Percentiles rank a stretch among this genome's conserved stretches.
Evolutionary conservation across 2,113 vertebrate species (phyloP).

Genomic region (Bos javanicus): DNA sequence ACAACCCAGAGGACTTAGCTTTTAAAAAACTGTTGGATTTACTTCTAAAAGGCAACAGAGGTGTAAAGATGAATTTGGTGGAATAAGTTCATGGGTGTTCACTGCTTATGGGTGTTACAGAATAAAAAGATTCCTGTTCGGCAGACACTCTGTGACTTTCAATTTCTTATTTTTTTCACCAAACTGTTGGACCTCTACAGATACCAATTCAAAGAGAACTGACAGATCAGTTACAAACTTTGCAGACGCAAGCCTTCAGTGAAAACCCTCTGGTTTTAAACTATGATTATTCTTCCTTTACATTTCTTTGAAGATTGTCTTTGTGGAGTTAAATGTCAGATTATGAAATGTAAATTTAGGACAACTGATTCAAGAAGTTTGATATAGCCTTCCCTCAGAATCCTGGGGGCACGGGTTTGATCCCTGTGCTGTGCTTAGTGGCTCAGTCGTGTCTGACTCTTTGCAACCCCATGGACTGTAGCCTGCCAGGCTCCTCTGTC

Average conservation of each 20-base stretch:
- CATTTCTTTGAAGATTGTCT: neutral
- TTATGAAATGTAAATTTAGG: neutral
- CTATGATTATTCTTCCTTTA: neutral
- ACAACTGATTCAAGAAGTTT: neutral
- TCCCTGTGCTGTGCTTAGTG: neutral
- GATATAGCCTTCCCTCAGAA: neutral
- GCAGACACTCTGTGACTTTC: neutral
- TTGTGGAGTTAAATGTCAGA: neutral
- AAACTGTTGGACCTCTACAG: neutral
- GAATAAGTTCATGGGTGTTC: neutral
- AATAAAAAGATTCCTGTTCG: neutral
- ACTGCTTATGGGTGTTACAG: neutral
- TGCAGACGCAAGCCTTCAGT: neutral
- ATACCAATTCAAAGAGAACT: neutral
- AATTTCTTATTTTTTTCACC: neutral
- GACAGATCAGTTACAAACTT: neutral
- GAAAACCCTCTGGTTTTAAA: neutral
- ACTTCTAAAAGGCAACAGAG: neutral
- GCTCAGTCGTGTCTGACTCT: neutral
- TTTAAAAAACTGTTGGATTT: neutral
- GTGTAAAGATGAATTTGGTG: neutral
- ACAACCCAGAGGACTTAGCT: neutral
- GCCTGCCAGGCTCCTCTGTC: neutral
- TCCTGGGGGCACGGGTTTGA: neutral
- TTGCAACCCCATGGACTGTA: neutral